Conservation (phyloP, 2,113 vertebrate species). For the Pygathrix nemaeus region DNA sequence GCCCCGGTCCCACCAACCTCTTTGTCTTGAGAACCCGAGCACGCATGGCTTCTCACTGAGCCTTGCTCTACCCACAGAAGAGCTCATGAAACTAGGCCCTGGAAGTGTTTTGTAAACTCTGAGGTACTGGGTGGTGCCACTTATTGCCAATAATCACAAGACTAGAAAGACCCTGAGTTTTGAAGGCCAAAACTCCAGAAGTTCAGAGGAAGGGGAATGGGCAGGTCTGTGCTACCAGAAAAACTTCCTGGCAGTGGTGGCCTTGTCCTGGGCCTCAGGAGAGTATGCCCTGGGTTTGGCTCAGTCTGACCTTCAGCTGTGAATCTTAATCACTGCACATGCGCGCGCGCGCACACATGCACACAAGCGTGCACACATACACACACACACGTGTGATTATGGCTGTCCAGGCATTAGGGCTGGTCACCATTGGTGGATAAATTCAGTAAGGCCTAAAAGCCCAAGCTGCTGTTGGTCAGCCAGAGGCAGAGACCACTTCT, state of each 20-base stretch:
- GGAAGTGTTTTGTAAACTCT: background rate
- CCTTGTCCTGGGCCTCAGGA: background rate
- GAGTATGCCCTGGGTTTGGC: background rate
- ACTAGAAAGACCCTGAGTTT: background rate
- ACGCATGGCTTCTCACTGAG: background rate
- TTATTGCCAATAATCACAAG: background rate
- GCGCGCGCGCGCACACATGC: fast-evolving
- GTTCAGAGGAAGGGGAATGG: background rate
- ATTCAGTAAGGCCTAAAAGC: background rate
- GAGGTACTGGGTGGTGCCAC: background rate
- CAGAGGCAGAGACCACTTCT: background rate
- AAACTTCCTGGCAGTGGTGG: background rate
- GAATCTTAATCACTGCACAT: background rate
- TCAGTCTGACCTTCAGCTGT: background rate
- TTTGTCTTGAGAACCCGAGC: background rate
- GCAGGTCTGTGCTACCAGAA: background rate
- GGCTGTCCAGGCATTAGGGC: background rate
- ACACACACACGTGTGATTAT: fast-evolving
- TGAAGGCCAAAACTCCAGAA: background rate
- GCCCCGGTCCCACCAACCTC: background rate
- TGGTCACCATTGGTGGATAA: background rate
- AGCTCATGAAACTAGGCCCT: background rate
- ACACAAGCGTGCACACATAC: background rate
- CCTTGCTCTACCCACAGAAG: background rate
- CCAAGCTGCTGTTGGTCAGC: background rate